Evolutionary conservation across 2,888 invertebrate genomes (phyloP).

Genomic region (Drosophila nr. perissopoda): DNA sequence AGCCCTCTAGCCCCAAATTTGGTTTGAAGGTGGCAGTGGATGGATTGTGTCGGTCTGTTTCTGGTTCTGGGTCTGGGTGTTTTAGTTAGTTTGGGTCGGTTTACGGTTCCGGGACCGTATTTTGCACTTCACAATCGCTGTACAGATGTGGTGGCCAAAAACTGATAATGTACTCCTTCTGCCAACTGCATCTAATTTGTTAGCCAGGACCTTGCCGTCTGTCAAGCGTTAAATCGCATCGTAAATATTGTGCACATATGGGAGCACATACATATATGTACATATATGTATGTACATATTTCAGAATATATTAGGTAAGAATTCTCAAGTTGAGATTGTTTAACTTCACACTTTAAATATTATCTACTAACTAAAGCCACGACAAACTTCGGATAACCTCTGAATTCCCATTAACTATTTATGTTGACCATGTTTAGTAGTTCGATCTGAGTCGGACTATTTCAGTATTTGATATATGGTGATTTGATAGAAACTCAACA

Average conservation of each 20-base stretch:
- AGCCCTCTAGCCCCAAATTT: background rate
- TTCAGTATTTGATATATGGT: background rate
- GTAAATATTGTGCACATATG: background rate
- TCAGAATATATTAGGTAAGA: background rate
- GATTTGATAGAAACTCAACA: background rate
- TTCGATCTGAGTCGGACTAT: background rate
- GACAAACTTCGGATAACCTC: background rate
- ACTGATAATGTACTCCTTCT: slow-evolving; percentile 59
- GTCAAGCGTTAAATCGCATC: slow-evolving; percentile 42
- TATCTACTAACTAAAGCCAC: background rate
- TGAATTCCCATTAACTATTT: background rate
- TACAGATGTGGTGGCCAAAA: slow-evolving; percentile 56
- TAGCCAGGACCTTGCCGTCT: slow-evolving; percentile 49
- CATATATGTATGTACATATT: background rate
- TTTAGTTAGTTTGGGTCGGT: background rate
- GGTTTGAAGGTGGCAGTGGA: background rate
- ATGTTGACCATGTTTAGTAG: background rate
- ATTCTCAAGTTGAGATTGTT: background rate
- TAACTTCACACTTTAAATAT: background rate
- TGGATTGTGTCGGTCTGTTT: background rate
- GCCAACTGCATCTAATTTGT: slow-evolving; percentile 65
- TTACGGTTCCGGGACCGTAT: slow-evolving; percentile 29
- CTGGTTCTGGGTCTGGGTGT: background rate
- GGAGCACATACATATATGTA: background rate
- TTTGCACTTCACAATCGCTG: slow-evolving; percentile 39